Percentiles rank a stretch among this genome's conserved stretches.
Conservation (phyloP, 1,140 invertebrate genomes). For the Apis laboriosa region DNA sequence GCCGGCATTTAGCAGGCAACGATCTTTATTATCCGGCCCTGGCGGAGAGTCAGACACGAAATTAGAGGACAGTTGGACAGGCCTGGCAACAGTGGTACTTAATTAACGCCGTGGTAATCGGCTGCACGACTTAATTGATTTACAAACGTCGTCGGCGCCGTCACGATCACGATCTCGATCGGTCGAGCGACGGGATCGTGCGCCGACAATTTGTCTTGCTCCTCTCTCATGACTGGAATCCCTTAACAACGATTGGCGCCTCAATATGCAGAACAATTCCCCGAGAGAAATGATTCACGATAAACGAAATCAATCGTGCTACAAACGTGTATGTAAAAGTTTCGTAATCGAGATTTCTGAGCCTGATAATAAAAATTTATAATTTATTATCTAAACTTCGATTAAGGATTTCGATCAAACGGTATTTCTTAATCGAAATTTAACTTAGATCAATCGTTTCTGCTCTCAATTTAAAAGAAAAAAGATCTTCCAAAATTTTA, state of each 20-base stretch:
- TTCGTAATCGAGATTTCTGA: neutral
- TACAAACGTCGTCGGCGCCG: constrained; percentile 65
- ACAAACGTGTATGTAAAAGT: neutral
- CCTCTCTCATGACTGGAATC: constrained; percentile 49
- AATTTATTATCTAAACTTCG: neutral
- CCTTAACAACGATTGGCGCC: constrained; percentile 24
- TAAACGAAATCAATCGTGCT: too few species aligned
- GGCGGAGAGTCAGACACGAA: constrained; percentile 59
- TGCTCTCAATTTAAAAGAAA: too few species aligned
- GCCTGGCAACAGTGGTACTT: constrained; percentile 49
- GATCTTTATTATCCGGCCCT: constrained; percentile 58
- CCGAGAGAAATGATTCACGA: neutral
- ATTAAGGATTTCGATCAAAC: too few species aligned
- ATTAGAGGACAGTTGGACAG: constrained; percentile 67
- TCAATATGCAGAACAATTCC: constrained; percentile 6
- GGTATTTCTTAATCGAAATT: too few species aligned
- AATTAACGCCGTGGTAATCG: constrained; percentile 64
- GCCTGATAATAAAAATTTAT: neutral
- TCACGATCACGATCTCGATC: constrained; percentile 69
- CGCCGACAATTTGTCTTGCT: constrained; percentile 66
- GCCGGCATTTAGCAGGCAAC: constrained; percentile 27
- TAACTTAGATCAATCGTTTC: too few species aligned
- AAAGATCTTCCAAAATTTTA: too few species aligned
- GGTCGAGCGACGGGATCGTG: constrained; percentile 58
- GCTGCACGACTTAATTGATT: constrained; percentile 72